A percentile compares a stretch with the other conserved stretches of the same genome.
Conservation (phyloP, 2,888 invertebrate species). For the Parochlus steinenii region DNA sequence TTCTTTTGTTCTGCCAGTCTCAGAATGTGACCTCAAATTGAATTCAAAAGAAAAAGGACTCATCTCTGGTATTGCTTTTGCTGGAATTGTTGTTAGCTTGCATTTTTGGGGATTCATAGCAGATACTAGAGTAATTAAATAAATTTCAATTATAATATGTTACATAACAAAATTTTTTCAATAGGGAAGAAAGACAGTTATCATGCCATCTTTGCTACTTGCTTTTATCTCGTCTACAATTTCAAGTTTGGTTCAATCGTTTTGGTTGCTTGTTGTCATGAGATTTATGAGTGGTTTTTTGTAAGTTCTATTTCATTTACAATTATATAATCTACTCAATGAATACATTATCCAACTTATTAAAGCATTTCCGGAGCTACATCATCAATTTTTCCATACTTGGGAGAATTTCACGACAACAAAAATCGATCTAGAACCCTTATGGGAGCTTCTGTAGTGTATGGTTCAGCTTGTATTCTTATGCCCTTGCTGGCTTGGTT, state of each 20-base stretch:
- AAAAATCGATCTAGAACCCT: constrained; percentile 24
- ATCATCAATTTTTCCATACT: constrained; percentile 29
- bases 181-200: constrained; percentile 32
- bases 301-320: constrained; percentile 22
- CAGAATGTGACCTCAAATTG: constrained; percentile 30
- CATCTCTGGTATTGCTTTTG: constrained; percentile 25
- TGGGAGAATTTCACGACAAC: constrained; percentile 28
- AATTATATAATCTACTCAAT: neutral
- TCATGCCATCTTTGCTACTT: constrained; percentile 32
- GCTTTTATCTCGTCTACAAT: constrained; percentile 33
- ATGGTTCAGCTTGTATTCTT: neutral
- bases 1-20: constrained; percentile 36
- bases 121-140: constrained; percentile 37
- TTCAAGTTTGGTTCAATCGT: constrained; percentile 33
- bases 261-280: constrained; percentile 34
- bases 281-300: constrained; percentile 36
- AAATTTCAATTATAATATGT: no score
- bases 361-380: constrained; percentile 29
- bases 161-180: no score
- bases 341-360: neutral
- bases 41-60: constrained; percentile 27
- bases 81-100: constrained; percentile 37
- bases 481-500: constrained; percentile 13
- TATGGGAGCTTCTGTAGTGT: constrained; percentile 12
- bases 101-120: constrained; percentile 42